Percentiles rank a stretch among this genome's conserved stretches.
Evolutionary conservation across 2,113 vertebrate species (phyloP).

Genomic region (Chlamydotis undulata): DNA sequence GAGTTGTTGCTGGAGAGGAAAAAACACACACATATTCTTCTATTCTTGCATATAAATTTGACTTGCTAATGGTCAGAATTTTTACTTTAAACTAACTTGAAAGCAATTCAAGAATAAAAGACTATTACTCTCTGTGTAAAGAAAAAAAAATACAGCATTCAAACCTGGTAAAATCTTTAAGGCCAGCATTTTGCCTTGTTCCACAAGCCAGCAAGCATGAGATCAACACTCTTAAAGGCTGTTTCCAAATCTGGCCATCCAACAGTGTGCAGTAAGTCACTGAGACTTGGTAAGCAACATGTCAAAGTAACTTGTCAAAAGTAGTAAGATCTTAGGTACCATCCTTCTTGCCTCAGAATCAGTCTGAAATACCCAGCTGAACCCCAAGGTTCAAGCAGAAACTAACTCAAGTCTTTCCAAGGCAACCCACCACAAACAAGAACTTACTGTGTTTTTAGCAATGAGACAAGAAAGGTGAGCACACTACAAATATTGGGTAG

Average conservation of each 20-base stretch:
- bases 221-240: neutral
- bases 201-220: neutral
- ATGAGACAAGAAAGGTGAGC: neutral
- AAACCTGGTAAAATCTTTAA: neutral
- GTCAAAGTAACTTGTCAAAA: neutral
- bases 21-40: neutral
- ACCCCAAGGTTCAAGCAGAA: neutral
- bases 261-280: neutral
- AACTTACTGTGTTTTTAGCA: neutral
- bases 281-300: neutral
- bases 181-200: neutral
- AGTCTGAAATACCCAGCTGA: neutral
- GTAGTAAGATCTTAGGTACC: neutral
- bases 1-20: neutral
- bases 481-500: neutral
- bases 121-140: neutral
- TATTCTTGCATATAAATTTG: neutral
- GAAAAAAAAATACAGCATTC: neutral
- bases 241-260: neutral
- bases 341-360: neutral
- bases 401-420: neutral
- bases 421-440: neutral
- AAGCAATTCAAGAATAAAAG: neutral
- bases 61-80: neutral
- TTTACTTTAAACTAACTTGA: neutral